A percentile compares a stretch with the other conserved stretches of the same genome.
Conservation (phyloP, 1,140 invertebrate genomes). For the Bicyclus anynana region DNA sequence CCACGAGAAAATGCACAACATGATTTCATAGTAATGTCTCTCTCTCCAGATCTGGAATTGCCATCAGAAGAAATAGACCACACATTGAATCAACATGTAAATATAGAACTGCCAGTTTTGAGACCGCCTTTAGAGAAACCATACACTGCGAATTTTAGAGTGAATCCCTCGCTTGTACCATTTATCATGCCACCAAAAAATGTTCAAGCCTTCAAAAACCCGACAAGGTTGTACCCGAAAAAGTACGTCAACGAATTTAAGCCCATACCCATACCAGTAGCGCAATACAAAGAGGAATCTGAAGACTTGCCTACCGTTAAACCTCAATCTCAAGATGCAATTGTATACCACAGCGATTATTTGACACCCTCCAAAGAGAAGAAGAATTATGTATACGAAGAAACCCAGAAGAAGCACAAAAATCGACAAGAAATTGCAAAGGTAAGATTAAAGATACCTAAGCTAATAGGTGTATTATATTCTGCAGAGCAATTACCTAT, state of each 20-base stretch:
- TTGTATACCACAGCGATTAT: slow-evolving; percentile 34
- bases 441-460: slow-evolving; percentile 30
- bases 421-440: slow-evolving; percentile 32
- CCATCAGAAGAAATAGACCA: slow-evolving; percentile 36
- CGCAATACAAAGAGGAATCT: slow-evolving; percentile 40
- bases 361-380: slow-evolving; percentile 40
- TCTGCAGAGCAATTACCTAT: too few relatives aligned
- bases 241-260: slow-evolving; percentile 51
- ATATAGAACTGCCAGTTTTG: neutral
- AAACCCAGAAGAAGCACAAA: slow-evolving; percentile 53
- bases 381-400: slow-evolving; percentile 42
- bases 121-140: neutral
- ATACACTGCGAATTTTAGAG: neutral
- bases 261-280: slow-evolving; percentile 57
- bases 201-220: slow-evolving; percentile 40
- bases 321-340: slow-evolving; percentile 43
- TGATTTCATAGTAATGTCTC: slow-evolving; percentile 29
- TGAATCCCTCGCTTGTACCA: slow-evolving; percentile 8
- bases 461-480: too few relatives aligned
- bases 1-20: slow-evolving; percentile 38
- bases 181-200: slow-evolving; percentile 17
- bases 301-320: slow-evolving; percentile 44
- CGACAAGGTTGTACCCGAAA: slow-evolving; percentile 62
- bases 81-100: slow-evolving; percentile 4
- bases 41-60: slow-evolving; percentile 35